phyloP scores from a whole-genome alignment of 53 echinoderm and acorn worm genomes.

The Stichopus horrens region DNA sequence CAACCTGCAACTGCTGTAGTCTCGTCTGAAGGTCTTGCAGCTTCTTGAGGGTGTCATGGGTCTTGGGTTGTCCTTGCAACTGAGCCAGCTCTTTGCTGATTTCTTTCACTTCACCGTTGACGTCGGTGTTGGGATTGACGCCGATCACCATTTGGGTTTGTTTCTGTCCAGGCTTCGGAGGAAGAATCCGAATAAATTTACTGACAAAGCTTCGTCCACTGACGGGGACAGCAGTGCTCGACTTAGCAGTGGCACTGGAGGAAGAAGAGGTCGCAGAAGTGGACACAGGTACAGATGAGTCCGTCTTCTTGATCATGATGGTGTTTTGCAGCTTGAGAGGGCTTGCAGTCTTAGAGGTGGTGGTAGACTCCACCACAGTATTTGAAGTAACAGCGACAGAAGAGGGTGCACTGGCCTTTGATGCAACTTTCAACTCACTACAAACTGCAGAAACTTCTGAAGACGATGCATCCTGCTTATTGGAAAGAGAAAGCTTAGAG shows the following conservation, averaged over 20 bases:
- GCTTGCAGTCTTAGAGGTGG: neutral
- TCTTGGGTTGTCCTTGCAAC: slow-evolving; percentile 71
- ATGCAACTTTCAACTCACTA: slow-evolving; percentile 25
- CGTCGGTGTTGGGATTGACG: slow-evolving; percentile 72
- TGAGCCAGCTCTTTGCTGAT: slow-evolving; percentile 66
- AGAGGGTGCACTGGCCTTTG: neutral
- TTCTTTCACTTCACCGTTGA: slow-evolving; percentile 57
- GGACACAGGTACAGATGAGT: slow-evolving; percentile 15
- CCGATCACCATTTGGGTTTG: slow-evolving; percentile 77
- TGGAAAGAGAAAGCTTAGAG: neutral
- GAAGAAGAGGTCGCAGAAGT: slow-evolving; percentile 17
- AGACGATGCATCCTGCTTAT: neutral
- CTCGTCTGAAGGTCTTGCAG: slow-evolving; percentile 76
- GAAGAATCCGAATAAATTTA: slow-evolving; percentile 56
- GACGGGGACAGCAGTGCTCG: neutral
- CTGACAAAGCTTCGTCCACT: neutral
- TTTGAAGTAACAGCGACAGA: neutral
- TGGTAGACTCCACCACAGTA: neutral
- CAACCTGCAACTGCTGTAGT: slow-evolving; percentile 73
- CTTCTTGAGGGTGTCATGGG: slow-evolving; percentile 78
- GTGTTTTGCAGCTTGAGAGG: slow-evolving; percentile 13
- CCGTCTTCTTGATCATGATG: slow-evolving; percentile 10
- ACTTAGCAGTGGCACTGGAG: neutral
- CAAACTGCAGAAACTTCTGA: slow-evolving; percentile 11
- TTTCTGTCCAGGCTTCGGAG: slow-evolving; percentile 68